phyloP scores from a whole-genome alignment of 1,140 invertebrate species.

The Charaxes varanes region DNA sequence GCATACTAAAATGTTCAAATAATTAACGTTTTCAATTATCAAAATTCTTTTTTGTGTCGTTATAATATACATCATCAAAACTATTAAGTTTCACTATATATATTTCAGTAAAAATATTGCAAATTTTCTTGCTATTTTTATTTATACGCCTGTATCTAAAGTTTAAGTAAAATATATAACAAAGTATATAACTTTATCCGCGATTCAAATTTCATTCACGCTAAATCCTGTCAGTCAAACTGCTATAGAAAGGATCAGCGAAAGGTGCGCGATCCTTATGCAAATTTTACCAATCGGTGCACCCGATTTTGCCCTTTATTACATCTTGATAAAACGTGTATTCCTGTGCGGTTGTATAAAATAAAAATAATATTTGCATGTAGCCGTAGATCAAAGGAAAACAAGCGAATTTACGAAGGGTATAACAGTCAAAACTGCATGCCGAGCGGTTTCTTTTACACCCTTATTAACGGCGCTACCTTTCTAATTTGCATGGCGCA shows the following conservation, averaged over 20 bases:
- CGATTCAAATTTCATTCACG: slow-evolving; percentile 51
- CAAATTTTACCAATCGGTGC: slow-evolving; percentile 49
- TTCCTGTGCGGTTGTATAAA: slow-evolving; percentile 10
- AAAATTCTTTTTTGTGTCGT: no score
- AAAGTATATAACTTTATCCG: slow-evolving; percentile 38
- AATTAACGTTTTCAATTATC: no score
- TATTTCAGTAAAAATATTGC: no score
- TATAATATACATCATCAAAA: no score
- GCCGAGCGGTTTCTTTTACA: slow-evolving; percentile 23
- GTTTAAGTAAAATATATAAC: slow-evolving; percentile 26
- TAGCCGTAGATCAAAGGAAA: slow-evolving; percentile 26
- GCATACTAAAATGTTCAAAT: no score
- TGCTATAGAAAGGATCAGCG: slow-evolving; percentile 62
- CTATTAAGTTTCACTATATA: no score
- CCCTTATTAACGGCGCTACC: slow-evolving; percentile 24
- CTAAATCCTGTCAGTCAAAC: slow-evolving; percentile 67
- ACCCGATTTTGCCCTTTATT: slow-evolving; percentile 27
- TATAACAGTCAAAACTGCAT: slow-evolving; percentile 34
- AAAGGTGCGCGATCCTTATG: slow-evolving; percentile 68
- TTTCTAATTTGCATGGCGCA: slow-evolving; percentile 70
- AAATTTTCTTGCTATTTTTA: no score
- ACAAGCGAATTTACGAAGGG: slow-evolving; percentile 20
- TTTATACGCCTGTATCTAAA: no score
- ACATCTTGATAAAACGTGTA: slow-evolving; percentile 16
- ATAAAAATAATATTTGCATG: slow-evolving; percentile 60